Conservation (phyloP, 1,140 invertebrate genomes). For the Cryptotermes secundus region DNA sequence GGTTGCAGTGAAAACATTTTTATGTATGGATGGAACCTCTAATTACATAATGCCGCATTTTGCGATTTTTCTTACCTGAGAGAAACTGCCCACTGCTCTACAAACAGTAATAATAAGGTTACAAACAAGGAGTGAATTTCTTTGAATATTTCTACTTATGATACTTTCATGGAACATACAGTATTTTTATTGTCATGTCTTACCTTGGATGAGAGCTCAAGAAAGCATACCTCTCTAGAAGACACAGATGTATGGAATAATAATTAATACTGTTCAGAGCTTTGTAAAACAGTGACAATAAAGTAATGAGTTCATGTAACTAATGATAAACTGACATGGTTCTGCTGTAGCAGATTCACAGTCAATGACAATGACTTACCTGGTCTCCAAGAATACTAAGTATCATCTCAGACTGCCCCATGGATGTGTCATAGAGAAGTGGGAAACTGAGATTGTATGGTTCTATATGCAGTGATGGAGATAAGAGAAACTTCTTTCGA, state of each 20-base stretch:
- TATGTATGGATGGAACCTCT: no score
- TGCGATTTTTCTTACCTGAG: no score
- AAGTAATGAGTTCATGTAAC: no score
- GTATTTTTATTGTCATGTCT: no score
- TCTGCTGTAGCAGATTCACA: not conserved
- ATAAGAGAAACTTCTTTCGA: conserved; percentile 39
- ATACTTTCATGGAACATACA: no score
- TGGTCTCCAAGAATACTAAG: conserved; percentile 44
- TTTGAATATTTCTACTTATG: no score
- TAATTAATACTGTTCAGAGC: not conserved
- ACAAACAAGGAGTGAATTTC: no score
- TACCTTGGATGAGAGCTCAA: no score
- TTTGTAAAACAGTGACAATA: not conserved
- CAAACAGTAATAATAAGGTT: no score
- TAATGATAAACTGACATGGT: not conserved
- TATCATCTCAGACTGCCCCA: conserved; percentile 49
- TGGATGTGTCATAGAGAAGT: conserved; percentile 46
- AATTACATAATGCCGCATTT: no score
- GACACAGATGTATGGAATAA: not conserved
- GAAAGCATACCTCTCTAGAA: not conserved
- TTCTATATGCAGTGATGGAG: conserved; percentile 37
- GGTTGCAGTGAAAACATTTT: no score
- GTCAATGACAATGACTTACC: conserved; percentile 37
- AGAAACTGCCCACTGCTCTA: no score
- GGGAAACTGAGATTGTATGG: conserved; percentile 43